Evolutionary conservation across 2,888 invertebrate genomes (phyloP).

Genomic region (Polyploca ridens): DNA sequence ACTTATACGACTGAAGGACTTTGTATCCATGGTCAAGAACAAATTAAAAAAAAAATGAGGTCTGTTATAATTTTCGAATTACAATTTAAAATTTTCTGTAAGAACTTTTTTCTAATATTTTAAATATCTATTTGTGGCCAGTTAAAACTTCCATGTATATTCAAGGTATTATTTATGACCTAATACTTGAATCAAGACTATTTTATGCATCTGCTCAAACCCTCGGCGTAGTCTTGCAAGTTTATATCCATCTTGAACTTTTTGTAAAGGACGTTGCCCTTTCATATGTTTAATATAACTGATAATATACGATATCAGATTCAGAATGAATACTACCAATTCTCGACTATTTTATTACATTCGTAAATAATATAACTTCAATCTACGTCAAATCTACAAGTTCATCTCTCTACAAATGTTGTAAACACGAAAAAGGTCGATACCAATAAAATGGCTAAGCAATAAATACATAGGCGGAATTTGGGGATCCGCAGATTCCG

Average conservation of each 20-base stretch:
- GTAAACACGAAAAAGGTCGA: conserved; percentile 55
- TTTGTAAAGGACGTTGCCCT: too few species aligned
- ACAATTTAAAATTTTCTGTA: neutral
- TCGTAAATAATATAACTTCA: conserved; percentile 1
- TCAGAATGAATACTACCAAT: neutral
- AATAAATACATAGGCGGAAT: conserved; percentile 67
- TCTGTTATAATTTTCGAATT: too few species aligned
- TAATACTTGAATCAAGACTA: neutral
- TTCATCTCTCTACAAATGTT: conserved; percentile 27
- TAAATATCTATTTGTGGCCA: neutral
- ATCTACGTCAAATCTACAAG: conserved; percentile 17
- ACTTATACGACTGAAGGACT: too few species aligned
- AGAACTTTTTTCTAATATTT: neutral
- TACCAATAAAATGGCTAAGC: conserved; percentile 66
- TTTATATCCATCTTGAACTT: too few species aligned
- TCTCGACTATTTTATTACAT: conserved; percentile 14
- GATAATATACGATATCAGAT: too few species aligned
- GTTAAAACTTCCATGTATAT: neutral
- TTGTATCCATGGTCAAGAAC: too few species aligned
- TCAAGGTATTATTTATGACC: neutral
- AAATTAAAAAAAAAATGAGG: too few species aligned
- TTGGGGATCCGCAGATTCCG: conserved; percentile 49
- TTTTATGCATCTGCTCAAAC: neutral
- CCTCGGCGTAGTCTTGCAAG: too few species aligned
- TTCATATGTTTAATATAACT: too few species aligned